Conservation (phyloP, 2,888 invertebrate species). For the Sphaeridia pumilis region DNA sequence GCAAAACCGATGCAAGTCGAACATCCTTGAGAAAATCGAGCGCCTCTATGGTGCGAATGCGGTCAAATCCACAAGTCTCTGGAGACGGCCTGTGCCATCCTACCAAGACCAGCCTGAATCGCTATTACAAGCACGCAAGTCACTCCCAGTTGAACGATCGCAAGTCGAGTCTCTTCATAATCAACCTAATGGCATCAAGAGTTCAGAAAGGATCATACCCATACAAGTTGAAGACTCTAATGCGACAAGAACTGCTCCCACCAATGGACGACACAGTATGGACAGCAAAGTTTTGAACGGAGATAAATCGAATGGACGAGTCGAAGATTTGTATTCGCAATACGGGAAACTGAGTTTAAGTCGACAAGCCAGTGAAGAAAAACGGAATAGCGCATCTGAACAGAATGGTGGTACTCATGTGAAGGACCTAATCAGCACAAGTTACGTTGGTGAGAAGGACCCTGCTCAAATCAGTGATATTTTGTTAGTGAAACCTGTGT, state of each 20-base stretch:
- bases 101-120: not conserved
- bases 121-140: not conserved
- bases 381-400: not conserved
- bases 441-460: not conserved
- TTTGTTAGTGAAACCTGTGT: not conserved
- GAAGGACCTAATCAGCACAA: not conserved
- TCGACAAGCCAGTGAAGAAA: not conserved
- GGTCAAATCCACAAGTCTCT: slow-evolving; percentile 70
- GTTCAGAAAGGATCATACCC: slow-evolving; percentile 23
- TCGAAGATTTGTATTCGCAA: not conserved
- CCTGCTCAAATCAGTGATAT: not conserved
- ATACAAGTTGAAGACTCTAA: slow-evolving; percentile 17
- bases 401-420: not conserved
- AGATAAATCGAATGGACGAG: no score
- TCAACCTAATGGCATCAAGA: not conserved
- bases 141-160: not conserved
- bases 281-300: no score
- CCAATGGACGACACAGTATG: no score
- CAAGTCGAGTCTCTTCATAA: not conserved
- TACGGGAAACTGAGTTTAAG: not conserved
- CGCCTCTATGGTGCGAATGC: slow-evolving; percentile 78
- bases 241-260: not conserved
- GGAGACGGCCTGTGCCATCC: slow-evolving; percentile 40
- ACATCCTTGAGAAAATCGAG: slow-evolving; percentile 80
- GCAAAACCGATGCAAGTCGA: slow-evolving; percentile 44